Evolutionary conservation across 2,888 invertebrate genomes (phyloP), one percentile per base, ranked within the genome.

Genomic region (Calameuta pallipes): DNA sequence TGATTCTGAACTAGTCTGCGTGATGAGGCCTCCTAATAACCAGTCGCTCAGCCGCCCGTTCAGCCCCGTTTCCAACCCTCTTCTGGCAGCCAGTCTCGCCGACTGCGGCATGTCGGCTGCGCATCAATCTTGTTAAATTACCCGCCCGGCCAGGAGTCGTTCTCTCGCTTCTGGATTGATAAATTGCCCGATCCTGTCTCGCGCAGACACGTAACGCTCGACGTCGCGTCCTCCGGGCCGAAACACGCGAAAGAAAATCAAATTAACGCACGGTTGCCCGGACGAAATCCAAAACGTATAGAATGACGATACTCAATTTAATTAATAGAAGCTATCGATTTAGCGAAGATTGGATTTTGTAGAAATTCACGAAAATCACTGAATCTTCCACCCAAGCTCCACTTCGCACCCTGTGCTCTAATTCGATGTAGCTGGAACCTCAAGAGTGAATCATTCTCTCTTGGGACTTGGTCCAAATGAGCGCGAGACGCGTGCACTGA

Each of bases 51-150:
- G 87, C 85, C 87, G 84, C 81, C 83, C 71, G 30, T 34, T 34
- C 11, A 71, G 82, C 83, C 82, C 83, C 74, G 73, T 76, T 56
- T 76, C 78, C 33, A 33, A 34, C 71, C 71, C 71, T 31, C 71
- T 15, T 34, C 71, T 71, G 71, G 71, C 71, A 56, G 56, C 31
- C 71, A 71, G 33, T 34, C 71, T 56, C 83, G 79, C 84, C 83
- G 88, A 89, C 89, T 87, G 88, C 89, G 89, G 89, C 90, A 89
- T 90, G 90, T 89, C 89, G 90, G 88, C 87, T 87, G 88, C 87
- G 85, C 90, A 90, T 90, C 90, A 90, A 90, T 90, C 90, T 90
- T 90, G 89, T 90, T 90, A 90, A 90, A 90, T 90, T 90, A 90
- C 90, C 90, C 89, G 87, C 89, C 89, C 86, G 87, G 88, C 87